Evolutionary conservation across 2,797 vertebrate species (phyloP).

Genomic region (Catamblyrhynchus diadema): DNA sequence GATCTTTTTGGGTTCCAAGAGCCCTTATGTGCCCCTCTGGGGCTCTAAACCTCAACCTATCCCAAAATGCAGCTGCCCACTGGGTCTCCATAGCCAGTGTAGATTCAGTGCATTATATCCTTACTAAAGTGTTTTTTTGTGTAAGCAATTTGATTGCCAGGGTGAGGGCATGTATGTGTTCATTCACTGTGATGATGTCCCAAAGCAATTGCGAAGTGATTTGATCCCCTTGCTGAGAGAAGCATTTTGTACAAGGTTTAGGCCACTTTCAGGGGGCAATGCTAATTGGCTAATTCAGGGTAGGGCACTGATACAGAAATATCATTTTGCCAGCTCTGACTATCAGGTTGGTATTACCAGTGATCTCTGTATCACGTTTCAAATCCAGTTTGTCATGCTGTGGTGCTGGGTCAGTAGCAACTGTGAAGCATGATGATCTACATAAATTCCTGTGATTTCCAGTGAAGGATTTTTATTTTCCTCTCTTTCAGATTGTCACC

Average conservation of each 20-base stretch:
- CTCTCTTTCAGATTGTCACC: neutral
- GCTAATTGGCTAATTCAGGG: neutral
- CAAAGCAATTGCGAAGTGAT: neutral
- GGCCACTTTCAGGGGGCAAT: neutral
- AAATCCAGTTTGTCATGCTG: neutral
- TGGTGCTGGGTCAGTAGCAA: neutral
- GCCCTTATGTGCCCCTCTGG: neutral
- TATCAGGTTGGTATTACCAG: neutral
- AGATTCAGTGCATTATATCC: neutral
- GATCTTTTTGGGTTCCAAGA: constrained; percentile 9
- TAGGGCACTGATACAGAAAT: neutral
- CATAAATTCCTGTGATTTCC: neutral
- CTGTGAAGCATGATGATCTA: neutral
- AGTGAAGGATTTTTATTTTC: neutral
- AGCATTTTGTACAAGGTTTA: neutral
- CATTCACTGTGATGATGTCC: neutral
- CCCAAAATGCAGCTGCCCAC: neutral
- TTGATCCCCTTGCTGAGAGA: neutral
- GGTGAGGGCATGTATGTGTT: neutral
- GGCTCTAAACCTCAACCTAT: neutral
- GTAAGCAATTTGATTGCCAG: neutral
- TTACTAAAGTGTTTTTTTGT: neutral
- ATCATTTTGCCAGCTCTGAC: neutral
- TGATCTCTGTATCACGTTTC: neutral
- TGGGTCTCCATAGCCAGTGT: neutral